These are phyloP conservation scores for Drosophila quinaria DNA, from an alignment of 2,888 invertebrate genomes.

Conservation along the genomic window DNA sequence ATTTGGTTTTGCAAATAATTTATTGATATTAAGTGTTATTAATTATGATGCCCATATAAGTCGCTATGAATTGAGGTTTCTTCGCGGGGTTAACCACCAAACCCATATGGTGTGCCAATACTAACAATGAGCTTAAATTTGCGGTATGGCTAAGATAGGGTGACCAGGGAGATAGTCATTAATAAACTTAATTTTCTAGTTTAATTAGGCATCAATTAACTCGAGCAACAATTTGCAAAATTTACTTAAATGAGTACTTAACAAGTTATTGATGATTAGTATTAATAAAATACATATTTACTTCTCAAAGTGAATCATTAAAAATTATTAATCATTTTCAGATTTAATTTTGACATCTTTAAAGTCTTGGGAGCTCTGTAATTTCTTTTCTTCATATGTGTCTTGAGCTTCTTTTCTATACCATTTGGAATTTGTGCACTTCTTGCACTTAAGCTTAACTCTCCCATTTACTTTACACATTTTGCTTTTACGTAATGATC, in stretches of 20 bases:
- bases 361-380: not conserved
- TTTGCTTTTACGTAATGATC: not conserved
- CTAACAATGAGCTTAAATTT: not conserved
- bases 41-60: constrained; percentile 66
- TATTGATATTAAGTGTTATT: constrained; percentile 77
- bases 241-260: not conserved
- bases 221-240: not conserved
- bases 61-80: constrained; percentile 33
- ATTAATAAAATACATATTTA: too few species aligned
- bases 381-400: not conserved
- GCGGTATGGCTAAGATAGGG: not conserved
- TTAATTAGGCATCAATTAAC: not conserved
- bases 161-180: not conserved
- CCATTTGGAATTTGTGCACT: not conserved
- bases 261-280: not conserved
- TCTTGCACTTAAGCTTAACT: not conserved
- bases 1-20: constrained; percentile 58
- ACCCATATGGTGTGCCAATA: not conserved
- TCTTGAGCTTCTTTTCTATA: not conserved
- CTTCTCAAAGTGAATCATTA: too few species aligned
- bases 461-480: not conserved
- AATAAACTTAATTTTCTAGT: not conserved
- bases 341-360: too few species aligned
- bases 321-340: too few species aligned
- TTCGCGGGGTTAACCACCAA: constrained; percentile 8